Evolutionary conservation across 2,113 vertebrate genomes (phyloP), one percentile per base, ranked within the genome.

Genomic region (Cebus imitator): DNA sequence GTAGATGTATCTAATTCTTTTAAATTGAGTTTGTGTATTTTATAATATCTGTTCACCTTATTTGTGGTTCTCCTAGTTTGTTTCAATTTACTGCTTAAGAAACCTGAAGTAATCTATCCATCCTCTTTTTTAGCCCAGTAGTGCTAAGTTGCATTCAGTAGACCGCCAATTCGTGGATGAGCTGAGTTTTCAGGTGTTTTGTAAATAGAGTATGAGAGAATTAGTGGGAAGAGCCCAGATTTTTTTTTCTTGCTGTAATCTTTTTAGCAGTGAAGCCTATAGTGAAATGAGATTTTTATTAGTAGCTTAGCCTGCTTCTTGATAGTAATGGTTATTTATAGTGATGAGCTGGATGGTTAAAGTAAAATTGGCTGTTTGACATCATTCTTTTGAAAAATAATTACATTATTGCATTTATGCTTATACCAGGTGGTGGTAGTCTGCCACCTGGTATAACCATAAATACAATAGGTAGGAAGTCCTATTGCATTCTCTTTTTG

Each of bases 251-350:
- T 64, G 75, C 35, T 88, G 35, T 75, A 48, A 80, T 93, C 32
- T 95, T 97, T 89, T 95, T 94, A 85, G 50, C 52, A 85, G 20
- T 94, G 87, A 86, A 88, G 10, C 58, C 32, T 78, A 79, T 23
- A 91, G 16, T 95, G 68, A 96, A 89, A 86, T 85, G 40, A 94
- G 94, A 58, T 66, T 94, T 90, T 95, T 97, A 81, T 87, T 94
- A 91, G 76, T 84, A 83, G 20, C 85, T 89, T 73, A 87, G 43
- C 13, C 50, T 92, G 37, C 96, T 93, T 97, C 55, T 96, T 94
- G 45, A 58, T 97, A 81, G 45, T 92, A 80, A 93, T 82, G 30
- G 23, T 90, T 86, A 81, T 86, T 95, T 96, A 95, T 93, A 85
- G 48, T 87, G 13, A 90, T 40, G 40, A 96, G 30, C 30, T 83